These are phyloP conservation scores for Meteorus cinctellus DNA, from an alignment of 2,888 invertebrate genomes.

Conservation along the genomic window DNA sequence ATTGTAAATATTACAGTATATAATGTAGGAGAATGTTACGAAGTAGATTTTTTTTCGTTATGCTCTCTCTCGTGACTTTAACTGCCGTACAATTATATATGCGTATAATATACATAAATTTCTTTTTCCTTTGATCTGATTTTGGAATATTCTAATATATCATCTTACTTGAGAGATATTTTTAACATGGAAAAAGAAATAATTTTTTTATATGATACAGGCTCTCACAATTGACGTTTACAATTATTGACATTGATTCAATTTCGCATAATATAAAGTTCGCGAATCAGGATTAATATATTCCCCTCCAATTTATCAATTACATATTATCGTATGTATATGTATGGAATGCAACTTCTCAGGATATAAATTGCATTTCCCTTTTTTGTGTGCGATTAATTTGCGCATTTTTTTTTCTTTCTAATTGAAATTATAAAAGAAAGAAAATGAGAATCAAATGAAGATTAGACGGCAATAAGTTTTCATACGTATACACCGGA, in stretches of 20 bases:
- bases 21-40: conserved; percentile 32
- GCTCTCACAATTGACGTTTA: background rate
- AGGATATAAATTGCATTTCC: background rate
- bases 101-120: background rate
- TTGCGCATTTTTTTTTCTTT: background rate
- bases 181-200: background rate
- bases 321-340: background rate
- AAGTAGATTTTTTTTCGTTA: conserved; percentile 3
- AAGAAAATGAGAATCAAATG: background rate
- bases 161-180: background rate
- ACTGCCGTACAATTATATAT: background rate
- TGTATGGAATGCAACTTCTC: background rate
- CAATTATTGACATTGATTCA: conserved; percentile 4
- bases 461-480: background rate
- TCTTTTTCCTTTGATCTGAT: background rate
- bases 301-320: background rate
- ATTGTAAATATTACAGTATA: conserved; percentile 53
- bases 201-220: background rate
- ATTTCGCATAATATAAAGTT: background rate
- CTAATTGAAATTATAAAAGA: no score
- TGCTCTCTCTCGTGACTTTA: background rate
- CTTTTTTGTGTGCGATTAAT: background rate
- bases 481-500: conserved; percentile 16
- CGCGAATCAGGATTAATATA: background rate
- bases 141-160: background rate